Evolutionary conservation across 2,888 invertebrate genomes (phyloP).

Genomic region (Dysmachus trigonus): DNA sequence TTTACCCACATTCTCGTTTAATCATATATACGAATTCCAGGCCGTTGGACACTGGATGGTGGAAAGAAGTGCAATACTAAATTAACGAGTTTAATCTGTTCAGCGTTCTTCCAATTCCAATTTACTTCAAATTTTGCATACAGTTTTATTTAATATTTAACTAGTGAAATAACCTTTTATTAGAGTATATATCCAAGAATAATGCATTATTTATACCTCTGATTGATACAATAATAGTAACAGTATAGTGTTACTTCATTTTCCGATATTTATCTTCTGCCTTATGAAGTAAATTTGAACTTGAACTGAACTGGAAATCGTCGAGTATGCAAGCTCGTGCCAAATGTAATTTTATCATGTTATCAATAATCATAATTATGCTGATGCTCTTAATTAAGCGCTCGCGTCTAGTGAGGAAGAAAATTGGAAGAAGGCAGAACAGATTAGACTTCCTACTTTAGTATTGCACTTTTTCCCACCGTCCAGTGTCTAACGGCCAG

Average conservation of each 20-base stretch:
- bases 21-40: background rate
- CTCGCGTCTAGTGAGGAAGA: constrained; percentile 9
- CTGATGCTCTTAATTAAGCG: constrained; percentile 29
- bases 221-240: too few species aligned
- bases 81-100: constrained; percentile 13
- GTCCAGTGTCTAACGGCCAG: background rate
- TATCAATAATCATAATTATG: constrained; percentile 12
- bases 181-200: too few species aligned
- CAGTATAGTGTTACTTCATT: background rate
- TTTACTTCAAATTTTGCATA: too few species aligned
- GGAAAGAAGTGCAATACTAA: background rate
- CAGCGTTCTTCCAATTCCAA: background rate
- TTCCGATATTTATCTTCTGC: background rate
- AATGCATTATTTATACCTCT: too few species aligned
- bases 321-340: background rate
- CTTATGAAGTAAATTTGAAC: background rate
- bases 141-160: too few species aligned
- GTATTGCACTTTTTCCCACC: background rate
- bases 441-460: constrained; percentile 4
- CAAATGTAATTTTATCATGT: background rate
- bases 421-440: background rate
- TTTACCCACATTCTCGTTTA: background rate
- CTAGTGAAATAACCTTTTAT: too few species aligned
- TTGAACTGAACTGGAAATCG: background rate
- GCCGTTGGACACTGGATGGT: background rate